These are phyloP conservation scores for Philopedon plagiatum DNA, from an alignment of 2,888 invertebrate genomes.

Conservation along the genomic window DNA sequence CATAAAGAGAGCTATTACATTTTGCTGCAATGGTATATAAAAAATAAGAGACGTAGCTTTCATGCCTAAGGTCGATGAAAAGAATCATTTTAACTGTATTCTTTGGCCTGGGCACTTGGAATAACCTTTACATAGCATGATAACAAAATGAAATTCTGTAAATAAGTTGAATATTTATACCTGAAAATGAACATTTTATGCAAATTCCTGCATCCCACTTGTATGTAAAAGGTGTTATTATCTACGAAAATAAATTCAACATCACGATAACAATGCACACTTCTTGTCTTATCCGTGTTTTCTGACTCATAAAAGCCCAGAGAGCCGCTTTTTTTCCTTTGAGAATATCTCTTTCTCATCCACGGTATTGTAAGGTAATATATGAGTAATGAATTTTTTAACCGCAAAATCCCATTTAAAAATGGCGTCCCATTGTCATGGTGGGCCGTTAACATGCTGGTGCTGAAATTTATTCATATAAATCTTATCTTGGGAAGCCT, in stretches of 20 bases:
- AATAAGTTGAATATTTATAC: conserved; percentile 14
- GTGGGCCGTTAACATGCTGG: conserved; percentile 47
- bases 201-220: conserved; percentile 35
- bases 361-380: conserved; percentile 44
- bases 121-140: background rate
- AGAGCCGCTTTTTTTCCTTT: conserved; percentile 23
- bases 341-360: conserved; percentile 30
- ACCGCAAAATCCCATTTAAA: conserved; percentile 49
- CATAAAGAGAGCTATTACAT: too few species aligned
- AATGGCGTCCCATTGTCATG: conserved; percentile 49
- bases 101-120: background rate
- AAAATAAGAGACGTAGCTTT: too few species aligned
- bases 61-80: too few species aligned
- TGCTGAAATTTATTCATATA: conserved; percentile 46
- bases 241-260: conserved; percentile 40
- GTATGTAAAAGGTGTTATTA: conserved; percentile 35
- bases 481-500: conserved; percentile 47
- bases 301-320: conserved; percentile 28
- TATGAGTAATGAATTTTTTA: conserved; percentile 49
- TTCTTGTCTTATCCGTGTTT: conserved; percentile 45
- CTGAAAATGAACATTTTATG: conserved; percentile 38
- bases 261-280: conserved; percentile 43
- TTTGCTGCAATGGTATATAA: too few species aligned
- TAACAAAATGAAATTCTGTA: background rate
- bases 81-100: too few species aligned